A percentile compares a stretch with the other conserved stretches of the same genome.
These are phyloP conservation scores for Parambassis ranga DNA, from an alignment of 2,797 vertebrate species.

Conservation along the genomic window DNA sequence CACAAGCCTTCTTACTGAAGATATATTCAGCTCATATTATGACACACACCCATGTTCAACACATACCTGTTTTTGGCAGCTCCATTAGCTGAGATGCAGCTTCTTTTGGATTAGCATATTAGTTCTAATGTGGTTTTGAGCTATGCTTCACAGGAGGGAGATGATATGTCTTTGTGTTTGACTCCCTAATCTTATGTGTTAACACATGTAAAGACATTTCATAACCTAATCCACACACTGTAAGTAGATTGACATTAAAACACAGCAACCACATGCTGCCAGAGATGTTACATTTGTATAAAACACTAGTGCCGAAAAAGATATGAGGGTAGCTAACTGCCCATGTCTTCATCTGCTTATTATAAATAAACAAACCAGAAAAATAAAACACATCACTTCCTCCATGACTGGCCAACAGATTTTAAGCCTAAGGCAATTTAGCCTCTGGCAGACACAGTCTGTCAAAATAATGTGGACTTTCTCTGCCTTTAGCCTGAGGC, in stretches of 20 bases:
- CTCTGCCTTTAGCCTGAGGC: constrained; percentile 10
- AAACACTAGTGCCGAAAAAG: no score
- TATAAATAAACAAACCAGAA: background rate
- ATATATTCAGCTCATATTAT: background rate
- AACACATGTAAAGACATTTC: background rate
- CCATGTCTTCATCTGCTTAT: background rate
- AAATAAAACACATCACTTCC: background rate
- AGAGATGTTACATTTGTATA: background rate
- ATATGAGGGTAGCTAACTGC: no score
- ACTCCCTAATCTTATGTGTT: background rate
- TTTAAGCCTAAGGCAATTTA: background rate
- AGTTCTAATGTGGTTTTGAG: background rate
- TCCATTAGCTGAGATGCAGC: background rate
- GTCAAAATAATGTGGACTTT: background rate
- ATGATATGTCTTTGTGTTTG: background rate
- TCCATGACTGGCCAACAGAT: background rate
- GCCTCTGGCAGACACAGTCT: background rate
- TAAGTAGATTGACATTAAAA: background rate
- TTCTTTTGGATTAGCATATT: background rate
- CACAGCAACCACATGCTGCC: background rate
- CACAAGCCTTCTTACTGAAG: background rate
- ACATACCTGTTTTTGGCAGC: background rate
- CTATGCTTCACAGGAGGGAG: background rate
- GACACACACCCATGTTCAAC: background rate
- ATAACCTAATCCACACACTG: background rate